Evolutionary conservation across 2,113 vertebrate genomes (phyloP).

Genomic region (Donacobius atricapilla): DNA sequence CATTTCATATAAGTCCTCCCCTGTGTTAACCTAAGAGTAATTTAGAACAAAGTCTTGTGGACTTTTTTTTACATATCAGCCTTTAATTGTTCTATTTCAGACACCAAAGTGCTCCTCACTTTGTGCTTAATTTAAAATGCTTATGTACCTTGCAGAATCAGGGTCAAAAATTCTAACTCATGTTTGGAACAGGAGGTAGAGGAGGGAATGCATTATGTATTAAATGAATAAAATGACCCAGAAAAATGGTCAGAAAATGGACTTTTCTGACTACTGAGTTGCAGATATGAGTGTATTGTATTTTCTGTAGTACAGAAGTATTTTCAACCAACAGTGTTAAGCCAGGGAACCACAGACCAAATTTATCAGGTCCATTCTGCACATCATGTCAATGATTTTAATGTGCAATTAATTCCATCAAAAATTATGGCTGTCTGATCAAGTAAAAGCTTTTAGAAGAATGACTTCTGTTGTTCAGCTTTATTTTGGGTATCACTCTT

Average conservation of each 20-base stretch:
- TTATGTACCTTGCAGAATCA: background rate
- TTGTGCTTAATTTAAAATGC: background rate
- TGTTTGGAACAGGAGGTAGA: background rate
- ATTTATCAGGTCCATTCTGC: background rate
- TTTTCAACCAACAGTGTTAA: background rate
- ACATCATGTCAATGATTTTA: background rate
- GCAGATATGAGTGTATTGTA: background rate
- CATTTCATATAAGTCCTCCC: background rate
- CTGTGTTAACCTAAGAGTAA: background rate
- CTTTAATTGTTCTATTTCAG: background rate
- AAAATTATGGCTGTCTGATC: background rate
- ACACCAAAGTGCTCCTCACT: background rate
- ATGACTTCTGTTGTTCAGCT: background rate
- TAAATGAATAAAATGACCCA: background rate
- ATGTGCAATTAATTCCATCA: background rate
- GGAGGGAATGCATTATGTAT: background rate
- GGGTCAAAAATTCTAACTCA: background rate
- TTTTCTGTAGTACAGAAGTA: background rate
- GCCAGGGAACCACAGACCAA: background rate
- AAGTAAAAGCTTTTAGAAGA: background rate
- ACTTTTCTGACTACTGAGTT: background rate
- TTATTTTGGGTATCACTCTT: constrained; percentile 28
- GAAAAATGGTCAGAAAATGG: background rate
- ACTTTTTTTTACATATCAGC: background rate
- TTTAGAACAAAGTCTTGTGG: background rate